Conservation (phyloP, 2,113 vertebrate genomes). For the Eptesicus fuscus region DNA sequence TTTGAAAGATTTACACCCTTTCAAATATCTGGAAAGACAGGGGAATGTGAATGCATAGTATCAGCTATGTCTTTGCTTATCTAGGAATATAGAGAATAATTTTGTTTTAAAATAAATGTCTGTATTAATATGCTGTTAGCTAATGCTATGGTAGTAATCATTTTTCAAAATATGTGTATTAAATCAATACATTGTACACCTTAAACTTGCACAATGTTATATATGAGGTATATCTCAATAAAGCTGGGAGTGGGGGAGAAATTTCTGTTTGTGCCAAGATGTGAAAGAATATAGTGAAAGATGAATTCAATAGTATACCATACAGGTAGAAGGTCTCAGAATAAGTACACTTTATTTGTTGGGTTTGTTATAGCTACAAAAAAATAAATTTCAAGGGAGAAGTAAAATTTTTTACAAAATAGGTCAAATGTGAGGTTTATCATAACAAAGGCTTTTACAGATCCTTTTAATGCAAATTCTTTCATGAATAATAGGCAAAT, state of each 20-base stretch:
- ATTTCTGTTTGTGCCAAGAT: neutral
- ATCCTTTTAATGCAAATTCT: neutral
- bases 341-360: neutral
- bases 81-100: neutral
- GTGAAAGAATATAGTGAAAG: neutral
- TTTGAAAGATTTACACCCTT: neutral
- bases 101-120: neutral
- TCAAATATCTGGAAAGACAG: neutral
- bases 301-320: neutral
- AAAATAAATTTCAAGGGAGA: neutral
- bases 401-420: neutral
- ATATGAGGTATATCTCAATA: neutral
- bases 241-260: neutral
- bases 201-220: neutral
- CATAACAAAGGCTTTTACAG: neutral
- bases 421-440: neutral
- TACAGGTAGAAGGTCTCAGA: neutral
- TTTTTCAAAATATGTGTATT: neutral
- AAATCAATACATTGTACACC: neutral
- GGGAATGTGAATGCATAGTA: neutral
- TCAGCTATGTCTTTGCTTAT: neutral
- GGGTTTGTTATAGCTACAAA: neutral
- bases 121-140: neutral
- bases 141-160: neutral
- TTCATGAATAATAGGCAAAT: neutral